These are phyloP conservation scores for Chaenodraco wilsoni DNA, from an alignment of 2,797 vertebrate genomes.

Conservation along the genomic window DNA sequence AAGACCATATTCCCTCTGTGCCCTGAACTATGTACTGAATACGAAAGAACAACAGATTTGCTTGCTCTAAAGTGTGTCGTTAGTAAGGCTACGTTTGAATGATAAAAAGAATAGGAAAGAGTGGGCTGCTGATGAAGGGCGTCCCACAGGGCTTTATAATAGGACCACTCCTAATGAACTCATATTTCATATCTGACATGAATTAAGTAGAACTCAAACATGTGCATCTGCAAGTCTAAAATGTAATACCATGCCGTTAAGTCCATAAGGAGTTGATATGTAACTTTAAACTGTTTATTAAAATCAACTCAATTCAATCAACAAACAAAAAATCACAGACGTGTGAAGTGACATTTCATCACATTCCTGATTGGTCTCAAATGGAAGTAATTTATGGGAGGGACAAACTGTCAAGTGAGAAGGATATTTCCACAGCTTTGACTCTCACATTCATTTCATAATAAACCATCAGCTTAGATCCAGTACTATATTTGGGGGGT, in stretches of 20 bases:
- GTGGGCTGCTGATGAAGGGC: slow-evolving; percentile 53
- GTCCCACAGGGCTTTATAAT: slow-evolving; percentile 74
- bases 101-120: slow-evolving; percentile 73
- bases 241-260: slow-evolving; percentile 41
- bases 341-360: slow-evolving; percentile 56
- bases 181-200: slow-evolving; percentile 77
- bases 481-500: slow-evolving; percentile 20
- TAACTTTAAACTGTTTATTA: slow-evolving; percentile 64
- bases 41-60: slow-evolving; percentile 79
- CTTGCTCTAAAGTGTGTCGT: slow-evolving; percentile 73
- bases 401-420: slow-evolving; percentile 48
- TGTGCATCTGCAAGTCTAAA: slow-evolving; percentile 48
- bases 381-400: slow-evolving; percentile 56
- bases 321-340: slow-evolving; percentile 59
- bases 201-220: slow-evolving; percentile 59
- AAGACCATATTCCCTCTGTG: slow-evolving; percentile 75
- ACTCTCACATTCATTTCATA: slow-evolving; percentile 50
- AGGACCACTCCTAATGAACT: slow-evolving; percentile 78
- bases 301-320: slow-evolving; percentile 59
- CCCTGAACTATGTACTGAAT: slow-evolving; percentile 81
- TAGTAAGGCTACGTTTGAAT: slow-evolving; percentile 68
- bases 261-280: slow-evolving; percentile 48
- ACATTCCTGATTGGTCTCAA: slow-evolving; percentile 34
- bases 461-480: slow-evolving; percentile 44
- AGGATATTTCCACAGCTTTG: slow-evolving; percentile 43